phyloP scores from a whole-genome alignment of 2,888 invertebrate species.

The Lithosia quadra region DNA sequence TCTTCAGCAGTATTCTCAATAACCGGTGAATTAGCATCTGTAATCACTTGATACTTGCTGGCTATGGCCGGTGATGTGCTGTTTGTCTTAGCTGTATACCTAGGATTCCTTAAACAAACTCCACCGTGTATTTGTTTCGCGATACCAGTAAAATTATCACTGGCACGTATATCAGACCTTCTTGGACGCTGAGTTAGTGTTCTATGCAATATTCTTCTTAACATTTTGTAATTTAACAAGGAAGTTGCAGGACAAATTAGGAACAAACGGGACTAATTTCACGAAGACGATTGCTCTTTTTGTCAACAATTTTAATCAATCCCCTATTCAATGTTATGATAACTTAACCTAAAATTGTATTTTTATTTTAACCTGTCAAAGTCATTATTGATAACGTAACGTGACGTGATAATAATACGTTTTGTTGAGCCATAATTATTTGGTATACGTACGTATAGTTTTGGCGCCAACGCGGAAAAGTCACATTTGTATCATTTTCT shows the following conservation, averaged over 20 bases:
- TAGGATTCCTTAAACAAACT: constrained; percentile 73
- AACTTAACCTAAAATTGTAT: constrained; percentile 13
- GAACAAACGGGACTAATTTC: background rate
- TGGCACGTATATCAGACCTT: constrained; percentile 36
- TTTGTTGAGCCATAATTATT: too few species aligned
- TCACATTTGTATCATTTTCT: too few species aligned
- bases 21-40: constrained; percentile 89
- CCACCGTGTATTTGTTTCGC: constrained; percentile 72
- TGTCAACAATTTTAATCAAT: background rate
- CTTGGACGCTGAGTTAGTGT: constrained; percentile 33
- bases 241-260: background rate
- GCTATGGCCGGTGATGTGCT: constrained; percentile 80
- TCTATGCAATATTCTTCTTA: constrained; percentile 49
- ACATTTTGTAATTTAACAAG: constrained; percentile 40
- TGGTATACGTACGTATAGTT: too few species aligned
- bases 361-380: background rate
- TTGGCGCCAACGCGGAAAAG: too few species aligned
- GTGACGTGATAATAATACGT: constrained; percentile 1
- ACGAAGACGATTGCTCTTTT: background rate
- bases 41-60: constrained; percentile 90
- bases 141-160: constrained; percentile 53
- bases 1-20: constrained; percentile 93
- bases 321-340: background rate
- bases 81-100: constrained; percentile 72
- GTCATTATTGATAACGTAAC: background rate